Percentiles rank a stretch among this genome's conserved stretches.
Evolutionary conservation across 1,140 invertebrate species (phyloP).

Genomic region (Anastrepha obliqua): DNA sequence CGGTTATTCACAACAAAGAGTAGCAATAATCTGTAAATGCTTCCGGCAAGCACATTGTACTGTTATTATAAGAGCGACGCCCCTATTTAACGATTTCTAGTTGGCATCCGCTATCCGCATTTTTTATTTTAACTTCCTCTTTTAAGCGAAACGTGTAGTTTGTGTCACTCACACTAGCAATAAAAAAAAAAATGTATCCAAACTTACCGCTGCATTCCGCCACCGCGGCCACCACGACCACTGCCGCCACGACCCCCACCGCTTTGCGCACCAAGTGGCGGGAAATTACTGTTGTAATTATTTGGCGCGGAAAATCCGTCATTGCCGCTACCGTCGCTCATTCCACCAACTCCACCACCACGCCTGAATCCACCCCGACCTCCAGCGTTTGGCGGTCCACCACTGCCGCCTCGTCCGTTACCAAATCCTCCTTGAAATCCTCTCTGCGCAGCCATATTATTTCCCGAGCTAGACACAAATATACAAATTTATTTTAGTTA

Average conservation of each 20-base stretch:
- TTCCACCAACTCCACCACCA: constrained; percentile 68
- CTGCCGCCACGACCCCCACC: constrained; percentile 15
- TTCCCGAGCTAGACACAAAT: neutral
- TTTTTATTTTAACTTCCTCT: no score
- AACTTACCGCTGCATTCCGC: constrained; percentile 63
- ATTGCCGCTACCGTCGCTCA: constrained; percentile 60
- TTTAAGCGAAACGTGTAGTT: no score
- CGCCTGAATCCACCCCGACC: constrained; percentile 72
- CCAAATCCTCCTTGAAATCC: constrained; percentile 22
- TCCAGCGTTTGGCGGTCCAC: constrained; percentile 61
- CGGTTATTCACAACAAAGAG: no score
- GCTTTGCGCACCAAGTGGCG: neutral
- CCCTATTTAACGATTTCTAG: no score
- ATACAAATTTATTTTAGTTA: neutral
- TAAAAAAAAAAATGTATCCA: no score
- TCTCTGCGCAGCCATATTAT: neutral
- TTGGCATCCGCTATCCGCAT: no score
- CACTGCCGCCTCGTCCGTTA: neutral
- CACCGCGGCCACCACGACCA: constrained; percentile 56
- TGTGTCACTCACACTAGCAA: no score
- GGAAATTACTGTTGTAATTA: constrained; percentile 51
- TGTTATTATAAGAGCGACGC: no score
- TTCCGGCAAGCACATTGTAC: no score
- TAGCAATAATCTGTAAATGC: no score
- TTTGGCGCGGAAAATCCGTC: neutral